phyloP scores from a whole-genome alignment of 2,113 vertebrate genomes.

The Zosterops lateralis region DNA sequence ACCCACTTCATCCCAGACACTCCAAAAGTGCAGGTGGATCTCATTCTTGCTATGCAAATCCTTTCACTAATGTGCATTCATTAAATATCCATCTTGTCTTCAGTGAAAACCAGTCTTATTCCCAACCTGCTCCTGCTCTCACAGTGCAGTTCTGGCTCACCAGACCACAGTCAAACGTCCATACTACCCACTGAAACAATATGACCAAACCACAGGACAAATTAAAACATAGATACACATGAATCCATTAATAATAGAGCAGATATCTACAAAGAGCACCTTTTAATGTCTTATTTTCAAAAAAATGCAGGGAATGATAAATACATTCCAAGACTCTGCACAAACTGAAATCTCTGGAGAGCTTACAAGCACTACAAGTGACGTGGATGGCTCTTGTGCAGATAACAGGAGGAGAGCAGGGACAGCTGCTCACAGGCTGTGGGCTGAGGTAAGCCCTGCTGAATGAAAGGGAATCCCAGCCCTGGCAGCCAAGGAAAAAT shows the following conservation, averaged over 20 bases:
- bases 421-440: neutral
- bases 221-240: neutral
- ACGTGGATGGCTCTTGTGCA: neutral
- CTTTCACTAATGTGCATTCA: neutral
- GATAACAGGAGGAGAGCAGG: neutral
- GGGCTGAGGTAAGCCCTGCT: neutral
- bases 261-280: neutral
- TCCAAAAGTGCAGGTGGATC: neutral
- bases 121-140: neutral
- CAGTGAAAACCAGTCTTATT: neutral
- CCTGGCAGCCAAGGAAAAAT: neutral
- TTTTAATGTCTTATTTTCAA: neutral
- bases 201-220: neutral
- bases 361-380: neutral
- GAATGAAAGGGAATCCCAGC: neutral
- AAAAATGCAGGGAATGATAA: neutral
- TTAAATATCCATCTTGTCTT: neutral
- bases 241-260: neutral
- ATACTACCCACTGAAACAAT: neutral
- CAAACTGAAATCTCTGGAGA: neutral
- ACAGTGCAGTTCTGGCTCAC: neutral
- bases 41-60: neutral
- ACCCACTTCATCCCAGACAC: neutral
- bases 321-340: neutral
- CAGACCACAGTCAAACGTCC: neutral